Evolutionary conservation across 2,888 invertebrate genomes (phyloP).

Genomic region (Drosophila yooni): DNA sequence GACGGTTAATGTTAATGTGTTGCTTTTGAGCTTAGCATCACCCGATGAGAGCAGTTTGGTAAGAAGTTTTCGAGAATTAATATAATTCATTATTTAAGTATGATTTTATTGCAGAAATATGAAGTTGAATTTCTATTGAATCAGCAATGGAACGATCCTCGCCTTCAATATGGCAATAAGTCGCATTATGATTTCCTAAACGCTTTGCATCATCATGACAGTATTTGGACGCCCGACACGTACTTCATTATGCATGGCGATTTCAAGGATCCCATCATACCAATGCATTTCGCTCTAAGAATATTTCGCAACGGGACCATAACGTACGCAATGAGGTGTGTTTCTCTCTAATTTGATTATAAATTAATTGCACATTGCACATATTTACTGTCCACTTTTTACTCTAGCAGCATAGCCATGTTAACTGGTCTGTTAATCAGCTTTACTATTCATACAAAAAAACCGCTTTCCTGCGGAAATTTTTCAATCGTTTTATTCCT

Average conservation of each 20-base stretch:
- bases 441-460: background rate
- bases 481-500: background rate
- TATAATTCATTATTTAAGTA: background rate
- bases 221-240: constrained; percentile 97
- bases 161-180: constrained; percentile 94
- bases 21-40: constrained; percentile 96
- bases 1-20: constrained; percentile 96
- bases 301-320: constrained; percentile 97
- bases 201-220: constrained; percentile 96
- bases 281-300: constrained; percentile 96
- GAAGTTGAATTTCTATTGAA: constrained; percentile 97
- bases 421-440: background rate
- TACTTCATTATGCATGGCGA: constrained; percentile 99
- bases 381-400: background rate
- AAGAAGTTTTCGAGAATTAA: constrained; percentile 85
- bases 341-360: constrained; percentile 62
- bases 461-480: background rate
- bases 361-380: constrained; percentile 40
- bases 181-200: constrained; percentile 95
- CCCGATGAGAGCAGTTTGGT: constrained; percentile 98
- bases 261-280: constrained; percentile 96
- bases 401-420: background rate
- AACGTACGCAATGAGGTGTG: constrained; percentile 95
- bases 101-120: constrained; percentile 90
- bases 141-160: constrained; percentile 97